Percentiles rank a stretch among this genome's conserved stretches.
Conservation (phyloP, 1,140 invertebrate species). For the Hyposmocoma kahamanoa region DNA sequence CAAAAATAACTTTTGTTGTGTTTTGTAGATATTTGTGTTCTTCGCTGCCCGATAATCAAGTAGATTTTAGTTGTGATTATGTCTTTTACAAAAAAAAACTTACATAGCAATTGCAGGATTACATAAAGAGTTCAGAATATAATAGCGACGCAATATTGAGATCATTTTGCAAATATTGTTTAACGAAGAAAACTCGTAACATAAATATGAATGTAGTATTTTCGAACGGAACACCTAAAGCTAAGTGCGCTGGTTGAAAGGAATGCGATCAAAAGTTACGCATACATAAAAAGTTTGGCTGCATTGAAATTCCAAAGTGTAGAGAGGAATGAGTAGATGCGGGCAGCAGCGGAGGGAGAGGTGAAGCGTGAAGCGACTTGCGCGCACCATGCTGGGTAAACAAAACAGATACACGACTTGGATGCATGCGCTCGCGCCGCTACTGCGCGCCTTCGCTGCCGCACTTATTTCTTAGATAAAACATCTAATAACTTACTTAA, state of each 20-base stretch:
- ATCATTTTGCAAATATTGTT: no score
- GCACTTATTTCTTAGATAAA: slow-evolving; percentile 1
- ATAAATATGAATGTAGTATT: slow-evolving; percentile 1
- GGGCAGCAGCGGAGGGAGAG: slow-evolving; percentile 18
- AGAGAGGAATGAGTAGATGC: slow-evolving; percentile 26
- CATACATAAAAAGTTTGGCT: slow-evolving; percentile 37
- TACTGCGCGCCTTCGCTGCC: background rate
- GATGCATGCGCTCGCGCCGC: slow-evolving; percentile 25
- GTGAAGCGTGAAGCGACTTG: slow-evolving; percentile 7
- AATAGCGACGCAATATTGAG: no score
- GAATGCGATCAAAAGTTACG: slow-evolving; percentile 51
- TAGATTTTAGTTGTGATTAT: no score
- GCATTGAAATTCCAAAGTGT: slow-evolving; percentile 52
- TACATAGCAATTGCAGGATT: no score
- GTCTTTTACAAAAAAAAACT: no score
- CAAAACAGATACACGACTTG: slow-evolving; percentile 40
- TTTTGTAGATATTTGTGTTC: no score
- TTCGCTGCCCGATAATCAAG: no score
- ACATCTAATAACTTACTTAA: no score
- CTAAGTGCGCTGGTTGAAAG: slow-evolving; percentile 31
- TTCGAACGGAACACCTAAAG: slow-evolving; percentile 27
- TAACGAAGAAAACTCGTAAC: no score
- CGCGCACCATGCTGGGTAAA: slow-evolving; percentile 53
- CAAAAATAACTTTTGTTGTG: no score
- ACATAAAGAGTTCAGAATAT: no score